Evolutionary conservation across 2,113 vertebrate species (phyloP).

Genomic region (Rhynchopsitta pachyrhyncha): DNA sequence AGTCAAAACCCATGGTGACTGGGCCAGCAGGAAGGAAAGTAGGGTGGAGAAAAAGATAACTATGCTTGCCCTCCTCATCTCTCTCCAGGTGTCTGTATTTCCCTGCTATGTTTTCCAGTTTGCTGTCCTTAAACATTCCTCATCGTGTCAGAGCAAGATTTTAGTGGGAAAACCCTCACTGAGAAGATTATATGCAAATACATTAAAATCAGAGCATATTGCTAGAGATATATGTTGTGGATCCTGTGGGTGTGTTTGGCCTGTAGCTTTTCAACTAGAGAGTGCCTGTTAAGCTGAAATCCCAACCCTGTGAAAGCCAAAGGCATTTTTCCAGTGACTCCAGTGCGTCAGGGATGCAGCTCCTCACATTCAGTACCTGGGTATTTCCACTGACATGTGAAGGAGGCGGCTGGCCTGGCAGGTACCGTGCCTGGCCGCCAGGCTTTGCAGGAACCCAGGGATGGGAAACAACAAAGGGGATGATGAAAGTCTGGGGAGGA

Average conservation of each 20-base stretch:
- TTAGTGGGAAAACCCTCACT: neutral
- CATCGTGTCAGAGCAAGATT: neutral
- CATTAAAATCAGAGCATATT: neutral
- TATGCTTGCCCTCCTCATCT: neutral
- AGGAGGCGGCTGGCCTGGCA: neutral
- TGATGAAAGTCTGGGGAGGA: neutral
- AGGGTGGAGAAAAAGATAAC: neutral
- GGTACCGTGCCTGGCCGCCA: fast-evolving
- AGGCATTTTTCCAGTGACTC: neutral
- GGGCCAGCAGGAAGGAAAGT: neutral
- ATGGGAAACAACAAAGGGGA: neutral
- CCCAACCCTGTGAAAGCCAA: neutral
- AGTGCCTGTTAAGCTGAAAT: neutral
- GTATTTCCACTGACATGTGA: fast-evolving
- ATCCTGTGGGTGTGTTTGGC: neutral
- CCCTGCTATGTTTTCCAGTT: neutral
- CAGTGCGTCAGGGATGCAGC: neutral
- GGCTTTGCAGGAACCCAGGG: neutral
- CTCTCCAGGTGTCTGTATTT: neutral
- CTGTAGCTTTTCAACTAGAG: neutral
- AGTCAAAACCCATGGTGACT: neutral
- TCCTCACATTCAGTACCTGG: fast-evolving
- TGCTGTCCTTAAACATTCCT: slow-evolving; percentile 3
- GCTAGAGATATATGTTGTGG: neutral
- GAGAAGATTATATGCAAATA: slow-evolving; percentile 8